These are phyloP conservation scores for Psilopsiagon aymara DNA, from an alignment of 2,113 vertebrate genomes.

Conservation along the genomic window DNA sequence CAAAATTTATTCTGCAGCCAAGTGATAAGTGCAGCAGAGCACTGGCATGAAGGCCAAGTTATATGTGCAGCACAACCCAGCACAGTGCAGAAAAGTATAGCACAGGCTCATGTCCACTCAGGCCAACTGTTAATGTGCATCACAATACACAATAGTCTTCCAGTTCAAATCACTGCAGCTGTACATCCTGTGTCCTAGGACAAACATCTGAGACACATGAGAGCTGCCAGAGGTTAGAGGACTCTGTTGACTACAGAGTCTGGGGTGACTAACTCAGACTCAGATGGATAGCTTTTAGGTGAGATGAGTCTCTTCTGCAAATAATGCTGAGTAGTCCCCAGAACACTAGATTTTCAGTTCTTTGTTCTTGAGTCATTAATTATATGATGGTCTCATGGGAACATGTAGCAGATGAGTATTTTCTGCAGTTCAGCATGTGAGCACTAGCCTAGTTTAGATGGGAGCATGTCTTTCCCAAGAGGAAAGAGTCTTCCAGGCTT, in stretches of 20 bases:
- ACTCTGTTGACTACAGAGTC: not conserved
- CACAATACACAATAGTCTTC: not conserved
- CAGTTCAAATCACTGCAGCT: not conserved
- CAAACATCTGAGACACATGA: not conserved
- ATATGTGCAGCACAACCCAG: not conserved
- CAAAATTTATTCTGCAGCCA: not conserved
- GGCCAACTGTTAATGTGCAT: not conserved
- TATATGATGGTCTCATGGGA: not conserved
- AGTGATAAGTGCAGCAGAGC: not conserved
- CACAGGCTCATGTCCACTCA: not conserved
- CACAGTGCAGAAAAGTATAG: not conserved
- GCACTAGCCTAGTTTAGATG: not conserved
- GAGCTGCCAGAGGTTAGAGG: not conserved
- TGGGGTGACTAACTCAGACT: not conserved
- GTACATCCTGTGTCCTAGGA: not conserved
- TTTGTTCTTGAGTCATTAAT: not conserved
- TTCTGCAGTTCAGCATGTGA: not conserved
- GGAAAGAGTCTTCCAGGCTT: not conserved
- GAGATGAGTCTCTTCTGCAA: not conserved
- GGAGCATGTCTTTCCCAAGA: not conserved
- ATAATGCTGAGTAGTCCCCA: not conserved
- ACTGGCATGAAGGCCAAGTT: not conserved
- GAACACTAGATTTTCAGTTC: not conserved
- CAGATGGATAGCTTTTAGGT: not conserved
- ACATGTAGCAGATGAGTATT: not conserved